phyloP scores from a whole-genome alignment of 1,140 invertebrate genomes.

The Cecropterus lyciades region DNA sequence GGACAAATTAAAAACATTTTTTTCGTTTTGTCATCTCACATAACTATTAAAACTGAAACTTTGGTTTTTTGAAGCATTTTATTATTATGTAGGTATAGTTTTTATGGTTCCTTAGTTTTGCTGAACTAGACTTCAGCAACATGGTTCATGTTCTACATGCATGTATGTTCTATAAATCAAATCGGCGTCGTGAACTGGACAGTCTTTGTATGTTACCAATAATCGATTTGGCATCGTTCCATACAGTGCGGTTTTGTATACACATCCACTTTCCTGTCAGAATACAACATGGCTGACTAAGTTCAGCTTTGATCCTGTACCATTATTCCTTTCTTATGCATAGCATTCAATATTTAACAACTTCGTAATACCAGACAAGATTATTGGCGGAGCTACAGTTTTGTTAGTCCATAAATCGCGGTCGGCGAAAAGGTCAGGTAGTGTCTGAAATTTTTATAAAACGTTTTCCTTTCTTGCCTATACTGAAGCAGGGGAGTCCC shows the following conservation, averaged over 20 bases:
- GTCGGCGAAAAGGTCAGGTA: too few relatives aligned
- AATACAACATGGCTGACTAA: neutral
- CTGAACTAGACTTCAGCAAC: neutral
- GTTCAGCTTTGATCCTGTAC: neutral
- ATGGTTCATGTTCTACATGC: slow-evolving; percentile 1
- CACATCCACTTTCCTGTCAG: slow-evolving; percentile 29
- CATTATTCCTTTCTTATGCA: too few relatives aligned
- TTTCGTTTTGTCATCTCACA: too few relatives aligned
- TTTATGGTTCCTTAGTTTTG: neutral
- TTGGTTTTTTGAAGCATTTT: neutral
- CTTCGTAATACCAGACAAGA: too few relatives aligned
- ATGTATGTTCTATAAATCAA: slow-evolving; percentile 30
- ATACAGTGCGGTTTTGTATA: slow-evolving; percentile 29
- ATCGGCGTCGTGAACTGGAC: slow-evolving; percentile 19
- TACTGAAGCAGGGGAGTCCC: too few relatives aligned
- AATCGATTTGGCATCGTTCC: slow-evolving; percentile 36
- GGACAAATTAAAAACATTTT: too few relatives aligned
- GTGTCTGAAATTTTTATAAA: too few relatives aligned
- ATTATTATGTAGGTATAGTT: neutral
- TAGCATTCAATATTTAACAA: too few relatives aligned
- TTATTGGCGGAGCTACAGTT: too few relatives aligned
- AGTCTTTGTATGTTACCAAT: slow-evolving; percentile 31
- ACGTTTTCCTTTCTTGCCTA: too few relatives aligned
- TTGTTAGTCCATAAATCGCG: too few relatives aligned
- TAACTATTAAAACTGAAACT: too few relatives aligned